Percentiles rank a stretch among this genome's conserved stretches.
These are phyloP conservation scores for Dusona sp. DNA, from an alignment of 2,888 invertebrate genomes.

Conservation along the genomic window DNA sequence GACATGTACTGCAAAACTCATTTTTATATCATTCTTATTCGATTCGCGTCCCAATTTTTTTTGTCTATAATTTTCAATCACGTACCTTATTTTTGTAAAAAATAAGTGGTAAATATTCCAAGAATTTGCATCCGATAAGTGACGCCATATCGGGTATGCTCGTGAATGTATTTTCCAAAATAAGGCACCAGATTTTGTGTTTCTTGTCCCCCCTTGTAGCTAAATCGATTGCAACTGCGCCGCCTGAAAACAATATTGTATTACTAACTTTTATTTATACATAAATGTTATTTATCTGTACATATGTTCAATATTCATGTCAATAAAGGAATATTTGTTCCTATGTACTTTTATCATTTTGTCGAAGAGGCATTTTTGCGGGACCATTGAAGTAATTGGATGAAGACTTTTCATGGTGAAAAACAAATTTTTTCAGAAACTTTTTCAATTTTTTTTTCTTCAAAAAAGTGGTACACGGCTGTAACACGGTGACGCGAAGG, in stretches of 20 bases:
- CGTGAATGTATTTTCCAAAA: conserved; percentile 98
- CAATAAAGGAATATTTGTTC: neutral
- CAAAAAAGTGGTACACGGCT: no score
- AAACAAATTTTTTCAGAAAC: no score
- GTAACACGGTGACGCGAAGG: no score
- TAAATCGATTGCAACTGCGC: conserved; percentile 96
- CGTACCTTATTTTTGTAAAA: conserved; percentile 96
- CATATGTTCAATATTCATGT: neutral
- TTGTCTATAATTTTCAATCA: conserved; percentile 3
- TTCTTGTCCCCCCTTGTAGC: conserved; percentile 91
- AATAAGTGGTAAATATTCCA: conserved; percentile 92
- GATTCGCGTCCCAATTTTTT: neutral
- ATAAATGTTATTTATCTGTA: neutral
- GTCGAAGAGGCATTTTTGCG: no score
- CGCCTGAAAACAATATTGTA: conserved; percentile 86
- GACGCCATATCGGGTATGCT: conserved; percentile 97
- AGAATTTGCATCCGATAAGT: conserved; percentile 90
- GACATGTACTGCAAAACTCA: conserved; percentile 90
- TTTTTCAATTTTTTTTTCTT: no score
- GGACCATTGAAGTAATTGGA: no score
- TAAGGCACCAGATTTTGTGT: conserved; percentile 93
- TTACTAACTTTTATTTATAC: neutral
- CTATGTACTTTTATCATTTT: no score
- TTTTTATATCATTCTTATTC: neutral
- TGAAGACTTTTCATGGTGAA: no score